Evolutionary conservation across 2,888 invertebrate species (phyloP), one percentile per base, ranked within the genome.

Genomic region (Macropis europaea): DNA sequence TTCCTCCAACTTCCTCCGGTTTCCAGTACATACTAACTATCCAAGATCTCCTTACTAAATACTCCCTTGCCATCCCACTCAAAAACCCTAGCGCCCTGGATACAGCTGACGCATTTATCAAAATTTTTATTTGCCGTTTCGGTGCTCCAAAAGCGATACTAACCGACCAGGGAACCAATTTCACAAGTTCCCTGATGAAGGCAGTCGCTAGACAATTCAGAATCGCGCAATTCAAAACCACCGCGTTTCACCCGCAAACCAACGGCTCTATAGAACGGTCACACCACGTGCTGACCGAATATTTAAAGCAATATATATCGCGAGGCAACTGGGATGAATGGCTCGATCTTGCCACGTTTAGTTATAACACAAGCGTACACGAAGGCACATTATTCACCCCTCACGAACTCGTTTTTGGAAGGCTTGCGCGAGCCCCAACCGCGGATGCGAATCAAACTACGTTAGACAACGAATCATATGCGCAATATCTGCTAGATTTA

Each of bases 1-100:
- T 61, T 9, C 60, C 60, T 0, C 30, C 5, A 4, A 57, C 62
- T 2, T n/a, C 6, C 4, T 17, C n/a, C 0, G 57, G 30, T 0
- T 47, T 63, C 32, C 22, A 15, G 13, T 59, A 70, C 17, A 62
- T 69, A 0, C 38, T 62, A 0, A 68, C 61, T 0, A 61, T 68
- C 2, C 68, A 61, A 38, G 68, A 68, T 32, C 17, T 48, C 7
- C 6, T 69, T 3, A 62, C 57, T 0, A 69, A 69, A 36, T 69
- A 43, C 43, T 62, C 56, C 3, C 3, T 69, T 2, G 69, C 68
- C 38, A 34, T 62, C 2, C 52, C 61, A 2, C 7, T 67, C 0
- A 7, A 19, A 3, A 9, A 19, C 30, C 36, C 66, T 2, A 50
- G 32, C 3, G 30, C 66, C 24, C 4, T 19, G 1, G 45, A 34